Base-by-base conservation (phyloP, 2,888 invertebrate genomes). In the Blomia tropicalis region DNA sequence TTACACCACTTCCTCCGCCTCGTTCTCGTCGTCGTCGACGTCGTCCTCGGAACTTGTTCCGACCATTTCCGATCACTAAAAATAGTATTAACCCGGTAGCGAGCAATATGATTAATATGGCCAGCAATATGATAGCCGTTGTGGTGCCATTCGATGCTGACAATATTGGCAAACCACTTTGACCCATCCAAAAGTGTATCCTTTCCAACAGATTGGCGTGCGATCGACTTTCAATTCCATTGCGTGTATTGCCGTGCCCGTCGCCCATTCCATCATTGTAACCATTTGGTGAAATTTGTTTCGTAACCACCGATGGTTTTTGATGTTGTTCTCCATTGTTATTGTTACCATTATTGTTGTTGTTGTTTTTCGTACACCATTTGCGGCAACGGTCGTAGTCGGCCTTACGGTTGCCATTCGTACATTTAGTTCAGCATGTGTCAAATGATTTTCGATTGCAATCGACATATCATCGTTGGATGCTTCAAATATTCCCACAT, bases 231-330 rank as follows among this genome's bases (percentile, higher is more conserved):
- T 7, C 7, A 11, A 7, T 17, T 11, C 36, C 36, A 36, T 17
- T 36, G 36, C 17, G 7, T 17, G 7, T 17, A 36, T 36, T 36
- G 36, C 36, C 36, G 22, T n/a, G 7, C n/a, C 51, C 22, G 51
- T n/a, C 51, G 14, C 5, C 14, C 51, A 11, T 7, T 36, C n/a
- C 51, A 7, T 7, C 7, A n/a, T 47, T 47, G 51, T 47, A 47
- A 27, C 51, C 22, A 47, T 47, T 47, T 7, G 51, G 51, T 14
- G 51, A 47, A 11, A 47, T 47, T n/a, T 47, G 51, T n/a, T 47
- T 47, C 7, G 51, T 47, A n/a, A 47, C 51, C 51, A 47, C 51
- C 7, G 51, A 47, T 11, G 51, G 51, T n/a, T n/a, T n/a, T n/a
- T n/a, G n/a, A 11, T 47, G 7, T n/a, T 11, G 51, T 47, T n/a